phyloP scores from a whole-genome alignment of 2,113 vertebrate species.

The Chaenogobius annularis region DNA sequence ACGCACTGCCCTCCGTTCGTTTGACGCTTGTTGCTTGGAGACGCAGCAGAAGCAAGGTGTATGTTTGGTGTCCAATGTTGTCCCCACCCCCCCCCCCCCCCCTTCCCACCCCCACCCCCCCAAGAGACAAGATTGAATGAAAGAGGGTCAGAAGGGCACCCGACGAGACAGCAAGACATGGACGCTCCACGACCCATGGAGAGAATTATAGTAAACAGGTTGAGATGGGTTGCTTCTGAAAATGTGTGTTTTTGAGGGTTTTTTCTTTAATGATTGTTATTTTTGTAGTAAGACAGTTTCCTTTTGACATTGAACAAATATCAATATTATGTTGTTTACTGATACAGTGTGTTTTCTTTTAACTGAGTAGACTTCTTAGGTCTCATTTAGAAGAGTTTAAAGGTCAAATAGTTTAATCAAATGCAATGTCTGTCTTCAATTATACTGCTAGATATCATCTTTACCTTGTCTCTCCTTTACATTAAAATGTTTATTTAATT shows the following conservation, averaged over 20 bases:
- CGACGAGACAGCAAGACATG: slow-evolving; percentile 34
- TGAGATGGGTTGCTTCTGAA: neutral
- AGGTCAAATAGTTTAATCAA: no score
- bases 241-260: no score
- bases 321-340: no score
- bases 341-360: slow-evolving; percentile 28
- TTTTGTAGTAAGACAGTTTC: no score
- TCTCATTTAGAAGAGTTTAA: no score
- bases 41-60: slow-evolving; percentile 35
- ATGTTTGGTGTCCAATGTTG: slow-evolving; percentile 18
- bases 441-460: neutral
- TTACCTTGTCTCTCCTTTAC: neutral
- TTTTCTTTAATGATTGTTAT: no score
- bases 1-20: slow-evolving; percentile 10
- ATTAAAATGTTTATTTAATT: no score
- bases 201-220: neutral
- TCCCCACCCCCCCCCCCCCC: slow-evolving; percentile 3
- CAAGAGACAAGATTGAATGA: slow-evolving; percentile 38
- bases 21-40: slow-evolving; percentile 51
- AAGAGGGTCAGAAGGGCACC: slow-evolving; percentile 52
- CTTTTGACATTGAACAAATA: no score
- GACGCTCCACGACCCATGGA: neutral
- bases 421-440: neutral
- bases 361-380: neutral
- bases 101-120: no score